phyloP scores from a whole-genome alignment of 2,888 invertebrate species.

The Netelia melanura region DNA sequence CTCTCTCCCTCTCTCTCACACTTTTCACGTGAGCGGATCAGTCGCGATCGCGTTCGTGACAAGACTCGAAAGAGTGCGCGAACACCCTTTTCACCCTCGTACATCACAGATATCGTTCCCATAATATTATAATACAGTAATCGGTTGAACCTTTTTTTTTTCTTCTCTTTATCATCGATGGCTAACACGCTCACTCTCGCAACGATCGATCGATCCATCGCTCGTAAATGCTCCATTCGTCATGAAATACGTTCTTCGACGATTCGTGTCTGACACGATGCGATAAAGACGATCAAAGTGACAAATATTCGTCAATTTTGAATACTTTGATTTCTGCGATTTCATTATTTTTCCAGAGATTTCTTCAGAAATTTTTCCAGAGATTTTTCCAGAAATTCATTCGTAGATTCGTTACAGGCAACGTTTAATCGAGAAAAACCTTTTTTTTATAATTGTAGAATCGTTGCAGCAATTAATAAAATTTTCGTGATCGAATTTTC shows the following conservation, averaged over 20 bases:
- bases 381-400: too few species aligned
- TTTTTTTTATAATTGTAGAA: not conserved
- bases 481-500: not conserved
- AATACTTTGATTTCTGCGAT: not conserved
- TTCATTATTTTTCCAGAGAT: not conserved
- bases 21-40: slow-evolving; percentile 74
- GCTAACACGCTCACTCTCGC: slow-evolving; percentile 35
- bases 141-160: slow-evolving; percentile 8
- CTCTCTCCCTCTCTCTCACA: not conserved
- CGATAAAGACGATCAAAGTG: not conserved
- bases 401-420: not conserved
- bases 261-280: not conserved
- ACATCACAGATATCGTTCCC: slow-evolving; percentile 31
- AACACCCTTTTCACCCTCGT: slow-evolving; percentile 32
- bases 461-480: not conserved
- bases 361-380: not conserved
- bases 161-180: slow-evolving; percentile 28
- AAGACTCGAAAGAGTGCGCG: slow-evolving; percentile 71
- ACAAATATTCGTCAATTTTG: not conserved
- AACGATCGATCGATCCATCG: slow-evolving; percentile 59
- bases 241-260: slow-evolving; percentile 1
- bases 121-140: slow-evolving; percentile 39
- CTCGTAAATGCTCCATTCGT: slow-evolving; percentile 29
- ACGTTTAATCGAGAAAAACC: not conserved
- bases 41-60: slow-evolving; percentile 78